Conservation (phyloP, 2,888 invertebrate species). For the Folsomia manolachei region DNA sequence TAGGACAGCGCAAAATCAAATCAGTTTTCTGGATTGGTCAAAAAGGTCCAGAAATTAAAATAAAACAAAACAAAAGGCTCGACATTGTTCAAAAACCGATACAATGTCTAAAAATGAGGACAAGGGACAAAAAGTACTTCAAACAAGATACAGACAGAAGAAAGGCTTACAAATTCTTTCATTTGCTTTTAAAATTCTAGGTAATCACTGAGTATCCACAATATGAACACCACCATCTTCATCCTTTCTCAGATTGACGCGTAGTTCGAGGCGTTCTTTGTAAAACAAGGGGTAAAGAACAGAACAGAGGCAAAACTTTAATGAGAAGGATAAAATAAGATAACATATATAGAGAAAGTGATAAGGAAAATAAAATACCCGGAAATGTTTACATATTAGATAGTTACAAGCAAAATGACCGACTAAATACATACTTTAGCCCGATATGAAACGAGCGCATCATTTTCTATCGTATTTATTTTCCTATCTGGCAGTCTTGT, state of each 20-base stretch:
- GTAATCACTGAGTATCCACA: conserved; percentile 47
- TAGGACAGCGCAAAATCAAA: neutral
- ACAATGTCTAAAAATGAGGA: neutral
- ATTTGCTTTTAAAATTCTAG: neutral
- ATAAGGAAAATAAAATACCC: too few species aligned
- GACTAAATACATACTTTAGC: too few species aligned
- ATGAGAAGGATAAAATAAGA: too few species aligned
- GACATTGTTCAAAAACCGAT: neutral
- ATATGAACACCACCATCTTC: conserved; percentile 47
- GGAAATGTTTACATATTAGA: too few species aligned
- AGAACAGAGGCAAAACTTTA: too few species aligned
- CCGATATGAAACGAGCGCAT: too few species aligned
- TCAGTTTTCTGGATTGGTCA: neutral
- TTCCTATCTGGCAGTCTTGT: too few species aligned
- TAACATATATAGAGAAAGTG: too few species aligned
- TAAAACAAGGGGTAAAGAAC: conserved; percentile 4
- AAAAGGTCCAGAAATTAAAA: neutral
- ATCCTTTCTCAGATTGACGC: conserved; percentile 47
- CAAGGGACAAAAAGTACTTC: neutral
- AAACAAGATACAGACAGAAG: conserved; percentile 14
- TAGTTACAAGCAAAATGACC: too few species aligned
- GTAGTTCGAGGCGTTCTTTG: conserved; percentile 49
- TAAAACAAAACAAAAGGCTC: neutral
- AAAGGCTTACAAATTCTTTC: conserved; percentile 28
- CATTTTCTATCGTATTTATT: too few species aligned